Conservation (phyloP, 92 coral and sea anemone species). For the Porites evermanni region DNA sequence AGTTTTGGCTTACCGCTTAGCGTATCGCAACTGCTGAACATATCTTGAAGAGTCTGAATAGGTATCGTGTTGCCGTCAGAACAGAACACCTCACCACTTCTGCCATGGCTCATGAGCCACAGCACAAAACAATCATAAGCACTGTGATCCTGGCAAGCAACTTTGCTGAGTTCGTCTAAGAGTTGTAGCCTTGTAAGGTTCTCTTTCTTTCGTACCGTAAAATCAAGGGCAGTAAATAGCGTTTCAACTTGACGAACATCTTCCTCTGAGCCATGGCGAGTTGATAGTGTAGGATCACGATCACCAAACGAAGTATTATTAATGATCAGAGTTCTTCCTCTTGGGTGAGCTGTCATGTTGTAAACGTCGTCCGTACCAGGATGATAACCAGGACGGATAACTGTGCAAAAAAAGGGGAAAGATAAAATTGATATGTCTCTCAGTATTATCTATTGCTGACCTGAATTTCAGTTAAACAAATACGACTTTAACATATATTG, state of each 20-base stretch:
- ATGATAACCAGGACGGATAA: neutral
- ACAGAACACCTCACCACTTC: constrained; percentile 41
- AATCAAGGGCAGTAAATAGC: constrained; percentile 16
- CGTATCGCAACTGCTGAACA: constrained; percentile 59
- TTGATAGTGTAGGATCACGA: too few relatives aligned
- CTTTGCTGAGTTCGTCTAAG: neutral
- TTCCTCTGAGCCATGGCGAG: constrained; percentile 57
- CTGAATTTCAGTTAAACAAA: too few relatives aligned
- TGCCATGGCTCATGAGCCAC: constrained; percentile 85
- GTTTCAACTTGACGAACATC: constrained; percentile 49
- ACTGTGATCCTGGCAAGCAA: constrained; percentile 46
- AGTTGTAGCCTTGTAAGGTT: neutral
- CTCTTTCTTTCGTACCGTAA: constrained; percentile 12
- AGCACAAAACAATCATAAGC: constrained; percentile 72
- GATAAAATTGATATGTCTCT: too few relatives aligned
- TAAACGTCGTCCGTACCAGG: too few relatives aligned
- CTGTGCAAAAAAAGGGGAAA: neutral
- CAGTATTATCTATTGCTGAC: too few relatives aligned
- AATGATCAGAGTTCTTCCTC: constrained; percentile 76
- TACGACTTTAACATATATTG: too few relatives aligned
- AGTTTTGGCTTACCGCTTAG: constrained; percentile 79
- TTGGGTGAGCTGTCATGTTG: constrained; percentile 28
- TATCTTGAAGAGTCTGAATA: constrained; percentile 13
- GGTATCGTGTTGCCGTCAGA: constrained; percentile 56
- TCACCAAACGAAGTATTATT: constrained; percentile 37